Conservation (phyloP, 1,140 invertebrate species). For the Euborellia annulipes region DNA sequence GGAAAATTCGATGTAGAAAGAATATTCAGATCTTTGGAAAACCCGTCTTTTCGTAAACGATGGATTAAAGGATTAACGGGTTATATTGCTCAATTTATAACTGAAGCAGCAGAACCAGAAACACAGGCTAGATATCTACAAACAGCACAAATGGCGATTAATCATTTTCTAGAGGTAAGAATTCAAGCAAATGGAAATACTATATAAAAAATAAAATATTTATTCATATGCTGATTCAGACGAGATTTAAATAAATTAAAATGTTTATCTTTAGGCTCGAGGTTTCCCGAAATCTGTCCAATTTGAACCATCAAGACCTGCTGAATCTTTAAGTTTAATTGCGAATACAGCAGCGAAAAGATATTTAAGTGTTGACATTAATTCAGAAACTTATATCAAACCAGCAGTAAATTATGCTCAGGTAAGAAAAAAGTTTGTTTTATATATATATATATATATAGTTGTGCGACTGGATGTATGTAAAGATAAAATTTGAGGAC, state of each 20-base stretch:
- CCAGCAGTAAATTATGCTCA: conserved; percentile 53
- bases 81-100: conserved; percentile 55
- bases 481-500: too few relatives aligned
- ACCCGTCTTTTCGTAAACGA: conserved; percentile 51
- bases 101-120: conserved; percentile 53
- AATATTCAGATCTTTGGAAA: conserved; percentile 59
- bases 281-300: conserved; percentile 52
- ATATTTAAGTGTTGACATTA: conserved; percentile 51
- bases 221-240: too few relatives aligned
- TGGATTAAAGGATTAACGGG: conserved; percentile 60
- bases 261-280: conserved; percentile 36
- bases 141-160: conserved; percentile 50
- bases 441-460: too few relatives aligned
- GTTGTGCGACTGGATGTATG: too few relatives aligned
- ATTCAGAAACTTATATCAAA: conserved; percentile 53
- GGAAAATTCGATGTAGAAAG: conserved; percentile 52
- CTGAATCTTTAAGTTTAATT: conserved; percentile 44
- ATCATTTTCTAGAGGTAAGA: conserved; percentile 43
- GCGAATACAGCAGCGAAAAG: conserved; percentile 48
- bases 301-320: conserved; percentile 48
- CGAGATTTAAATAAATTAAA: too few relatives aligned
- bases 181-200: too few relatives aligned
- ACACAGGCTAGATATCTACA: conserved; percentile 52
- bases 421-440: too few relatives aligned
- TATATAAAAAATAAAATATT: too few relatives aligned